These are phyloP conservation scores for Mythimna vitellina DNA, from an alignment of 2,888 invertebrate genomes.

Conservation along the genomic window DNA sequence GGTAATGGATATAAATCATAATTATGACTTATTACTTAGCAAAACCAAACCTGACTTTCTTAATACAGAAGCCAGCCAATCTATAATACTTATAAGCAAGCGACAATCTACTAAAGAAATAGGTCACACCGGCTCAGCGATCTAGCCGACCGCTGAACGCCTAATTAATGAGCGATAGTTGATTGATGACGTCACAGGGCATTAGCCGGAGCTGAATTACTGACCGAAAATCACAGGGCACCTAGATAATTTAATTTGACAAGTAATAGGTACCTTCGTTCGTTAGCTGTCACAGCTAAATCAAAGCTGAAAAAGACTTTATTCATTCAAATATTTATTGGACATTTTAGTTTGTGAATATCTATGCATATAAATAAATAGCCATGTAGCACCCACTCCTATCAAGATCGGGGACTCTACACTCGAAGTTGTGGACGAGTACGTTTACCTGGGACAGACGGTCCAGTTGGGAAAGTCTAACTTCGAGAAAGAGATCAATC, in stretches of 20 bases:
- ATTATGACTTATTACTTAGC: background rate
- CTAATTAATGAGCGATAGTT: slow-evolving; percentile 57
- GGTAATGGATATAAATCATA: too few species aligned
- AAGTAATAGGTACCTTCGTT: slow-evolving; percentile 31
- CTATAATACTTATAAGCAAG: slow-evolving; percentile 17
- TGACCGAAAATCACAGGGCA: slow-evolving; percentile 48
- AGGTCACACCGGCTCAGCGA: slow-evolving; percentile 42
- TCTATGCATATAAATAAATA: too few species aligned
- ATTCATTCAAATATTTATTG: slow-evolving; percentile 36
- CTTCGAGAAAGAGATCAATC: too few species aligned
- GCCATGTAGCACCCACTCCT: too few species aligned
- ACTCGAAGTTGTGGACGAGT: too few species aligned
- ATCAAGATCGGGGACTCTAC: too few species aligned
- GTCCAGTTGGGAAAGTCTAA: too few species aligned
- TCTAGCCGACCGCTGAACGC: slow-evolving; percentile 23
- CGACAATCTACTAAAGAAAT: slow-evolving; percentile 44
- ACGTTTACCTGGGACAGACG: too few species aligned
- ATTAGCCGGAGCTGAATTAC: slow-evolving; percentile 39
- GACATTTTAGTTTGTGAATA: slow-evolving; percentile 23
- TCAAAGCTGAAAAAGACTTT: slow-evolving; percentile 11
- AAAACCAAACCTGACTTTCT: background rate
- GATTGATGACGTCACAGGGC: slow-evolving; percentile 56
- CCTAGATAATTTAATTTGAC: slow-evolving; percentile 47
- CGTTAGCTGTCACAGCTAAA: slow-evolving; percentile 23
- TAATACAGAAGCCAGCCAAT: slow-evolving; percentile 12